Evolutionary conservation across 1,140 invertebrate species (phyloP).

Genomic region (Philopotamus ludificatus): DNA sequence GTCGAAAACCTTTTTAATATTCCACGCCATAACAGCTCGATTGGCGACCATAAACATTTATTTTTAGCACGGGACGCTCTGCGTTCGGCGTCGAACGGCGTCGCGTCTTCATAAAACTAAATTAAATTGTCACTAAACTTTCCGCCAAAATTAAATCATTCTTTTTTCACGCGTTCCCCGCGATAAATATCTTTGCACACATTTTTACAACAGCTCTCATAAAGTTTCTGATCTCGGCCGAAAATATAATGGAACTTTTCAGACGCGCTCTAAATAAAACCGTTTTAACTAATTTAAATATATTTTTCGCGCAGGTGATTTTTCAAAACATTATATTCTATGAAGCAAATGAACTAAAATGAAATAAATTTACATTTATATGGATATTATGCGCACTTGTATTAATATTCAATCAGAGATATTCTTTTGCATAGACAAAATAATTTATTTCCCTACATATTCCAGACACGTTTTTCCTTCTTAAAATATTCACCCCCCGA

Average conservation of each 20-base stretch:
- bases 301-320: background rate
- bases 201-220: conserved; percentile 1
- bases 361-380: no score
- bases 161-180: background rate
- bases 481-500: conserved; percentile 26
- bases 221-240: conserved; percentile 17
- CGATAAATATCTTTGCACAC: conserved; percentile 4
- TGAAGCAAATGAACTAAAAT: no score
- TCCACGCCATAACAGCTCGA: no score
- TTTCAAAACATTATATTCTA: background rate
- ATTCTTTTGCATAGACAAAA: conserved; percentile 10
- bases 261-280: conserved; percentile 14
- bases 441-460: conserved; percentile 21
- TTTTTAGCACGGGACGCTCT: no score
- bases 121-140: background rate
- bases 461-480: conserved; percentile 17
- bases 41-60: no score
- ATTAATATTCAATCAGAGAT: conserved; percentile 9
- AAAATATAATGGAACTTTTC: conserved; percentile 20
- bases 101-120: no score
- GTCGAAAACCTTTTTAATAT: no score
- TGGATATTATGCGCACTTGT: background rate
- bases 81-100: no score
- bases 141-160: background rate
- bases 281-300: conserved; percentile 13